Evolutionary conservation across 2,797 vertebrate species (phyloP), one percentile per base, ranked within the genome.

Genomic region (Halcyon badia): DNA sequence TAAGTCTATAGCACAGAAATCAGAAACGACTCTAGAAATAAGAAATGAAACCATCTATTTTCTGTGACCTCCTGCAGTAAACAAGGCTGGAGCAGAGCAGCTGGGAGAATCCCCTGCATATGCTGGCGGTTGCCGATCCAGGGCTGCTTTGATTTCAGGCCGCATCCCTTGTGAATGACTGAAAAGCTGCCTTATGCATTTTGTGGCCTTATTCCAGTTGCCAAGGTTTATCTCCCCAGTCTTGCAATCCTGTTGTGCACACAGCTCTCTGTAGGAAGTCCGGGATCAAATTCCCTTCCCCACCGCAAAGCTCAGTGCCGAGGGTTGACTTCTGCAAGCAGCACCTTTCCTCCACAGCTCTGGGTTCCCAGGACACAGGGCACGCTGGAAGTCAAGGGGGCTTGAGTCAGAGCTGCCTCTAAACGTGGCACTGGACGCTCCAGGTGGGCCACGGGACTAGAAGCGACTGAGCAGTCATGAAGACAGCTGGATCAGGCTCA

Each of bases 31-130:
- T 96, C 92, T 39, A 28, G 83, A 96, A 96, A 88, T 42, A 93
- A 83, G 72, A 93, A 90, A 80, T 57, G 83, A 97, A 97, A 86
- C 90, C 85, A 91, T 90, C 93, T 91, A 91, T 95, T 96, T 95
- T 92, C 91, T 73, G 86, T 89, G 90, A 93, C 94, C 94, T 92
- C 88, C 88, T 49, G 41, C 81, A 73, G 84, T 4, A 92, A 95
- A 84, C 88, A 92, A 90, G 81, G 83, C 92, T 96, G 14, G 70
- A 95, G 81, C 77, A 39, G 62, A 89, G 94, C 94, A 91, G 95
- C 95, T 96, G 94, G 42, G 89, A 94, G 94, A 91, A 94, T 92
- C 84, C 91, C 91, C 79, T 69, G 82, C 94, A 92, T 62, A 83
- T 94, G 94, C 76, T 80, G 90, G 71, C 33, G 90, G 92, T 61